Conservation (phyloP, 2,113 vertebrate genomes). For the Pterocles gutturalis region DNA sequence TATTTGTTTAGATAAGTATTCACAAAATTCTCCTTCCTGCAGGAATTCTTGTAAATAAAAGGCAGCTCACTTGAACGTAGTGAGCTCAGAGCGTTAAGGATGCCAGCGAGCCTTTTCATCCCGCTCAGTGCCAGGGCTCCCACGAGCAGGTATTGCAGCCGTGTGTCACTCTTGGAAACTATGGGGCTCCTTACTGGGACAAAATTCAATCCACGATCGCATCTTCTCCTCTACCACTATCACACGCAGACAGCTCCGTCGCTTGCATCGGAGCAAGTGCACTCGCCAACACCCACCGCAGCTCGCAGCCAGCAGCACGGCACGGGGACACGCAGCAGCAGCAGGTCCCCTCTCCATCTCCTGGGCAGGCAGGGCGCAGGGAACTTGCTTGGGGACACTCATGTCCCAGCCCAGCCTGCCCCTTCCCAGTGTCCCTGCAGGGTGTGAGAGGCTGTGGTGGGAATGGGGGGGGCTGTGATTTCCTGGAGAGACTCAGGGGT, state of each 20-base stretch:
- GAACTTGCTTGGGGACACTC: neutral
- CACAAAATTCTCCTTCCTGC: neutral
- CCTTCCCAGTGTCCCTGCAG: neutral
- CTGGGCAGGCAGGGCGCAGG: too few species aligned
- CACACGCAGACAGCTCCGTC: accelerated
- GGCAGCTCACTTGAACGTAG: neutral
- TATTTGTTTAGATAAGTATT: neutral
- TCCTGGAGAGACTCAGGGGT: neutral
- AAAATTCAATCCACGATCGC: neutral
- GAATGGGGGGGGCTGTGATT: neutral
- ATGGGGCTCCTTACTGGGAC: neutral
- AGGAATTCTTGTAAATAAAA: neutral
- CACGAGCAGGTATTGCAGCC: accelerated
- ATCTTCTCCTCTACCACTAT: neutral
- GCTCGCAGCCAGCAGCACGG: neutral
- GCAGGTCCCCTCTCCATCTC: neutral
- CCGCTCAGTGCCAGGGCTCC: neutral
- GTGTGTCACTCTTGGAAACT: neutral
- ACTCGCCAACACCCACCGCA: accelerated
- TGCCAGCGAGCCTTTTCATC: neutral
- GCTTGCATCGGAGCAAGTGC: neutral
- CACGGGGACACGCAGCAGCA: neutral
- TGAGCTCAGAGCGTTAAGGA: accelerated
- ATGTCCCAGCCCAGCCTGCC: neutral
- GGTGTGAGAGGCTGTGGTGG: neutral